Base-by-base conservation (phyloP, 2,113 vertebrate species). In the Pteruthius melanotis region DNA sequence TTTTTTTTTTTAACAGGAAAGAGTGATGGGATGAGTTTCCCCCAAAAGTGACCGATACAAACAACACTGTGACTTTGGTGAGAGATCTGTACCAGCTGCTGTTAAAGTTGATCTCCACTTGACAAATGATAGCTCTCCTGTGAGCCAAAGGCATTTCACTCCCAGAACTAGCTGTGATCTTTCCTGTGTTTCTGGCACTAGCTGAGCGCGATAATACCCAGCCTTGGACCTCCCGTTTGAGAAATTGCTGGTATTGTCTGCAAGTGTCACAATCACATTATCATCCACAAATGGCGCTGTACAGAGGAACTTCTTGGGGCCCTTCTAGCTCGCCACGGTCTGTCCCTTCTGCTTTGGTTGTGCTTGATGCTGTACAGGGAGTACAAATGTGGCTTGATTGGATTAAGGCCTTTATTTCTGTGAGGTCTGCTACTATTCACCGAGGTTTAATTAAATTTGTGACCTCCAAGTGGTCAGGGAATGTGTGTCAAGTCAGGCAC, bases 321-420 rank as follows among this genome's bases (percentile, higher is more conserved):
- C 94, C 86, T 95, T 94, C 93, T 90, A 81, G 44, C 88, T 97
- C 21, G 16, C 89, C 90, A 95, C n/a, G 31, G 52, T 94, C 92
- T 95, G 94, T 95, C 96, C 88, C 83, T 94, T 96, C 79, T 95
- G 90, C 88, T 94, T 95, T 96, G 94, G 81, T 92, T 69, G 57
- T 84, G 92, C 90, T 93, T 93, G 95, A 94, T 90, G 94, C 81
- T 89, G 88, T 96, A 95, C 83, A 92, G 83, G 77, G 77, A 95
- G 93, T 93, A 96, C 92, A 97, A 95, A 93, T 83, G 90, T 94
- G 95, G 92, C 86, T 96, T 96, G 93, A 94, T 96, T 96, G 92
- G 90, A 96, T 96, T 95, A 95, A 93, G 87, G 82, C 94, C 90
- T 94, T 96, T 96, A 96, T 96, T 94, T 96, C 92, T 97, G 83